These are phyloP conservation scores for Gandaritis pyraliata DNA, from an alignment of 2,888 invertebrate genomes.

Conservation along the genomic window DNA sequence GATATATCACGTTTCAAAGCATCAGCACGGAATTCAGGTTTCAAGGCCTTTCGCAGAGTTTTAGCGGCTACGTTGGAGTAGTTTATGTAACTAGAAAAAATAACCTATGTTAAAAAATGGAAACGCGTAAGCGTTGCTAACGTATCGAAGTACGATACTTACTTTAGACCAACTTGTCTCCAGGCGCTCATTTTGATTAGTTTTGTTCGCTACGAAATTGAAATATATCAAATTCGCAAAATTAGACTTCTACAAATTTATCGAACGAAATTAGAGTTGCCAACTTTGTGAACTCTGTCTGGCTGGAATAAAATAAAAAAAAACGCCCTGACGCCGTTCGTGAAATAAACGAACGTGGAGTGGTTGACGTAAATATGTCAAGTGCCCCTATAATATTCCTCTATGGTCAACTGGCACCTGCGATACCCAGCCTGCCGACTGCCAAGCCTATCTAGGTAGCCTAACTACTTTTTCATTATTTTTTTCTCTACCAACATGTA, in stretches of 20 bases:
- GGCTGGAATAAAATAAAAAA: not conserved
- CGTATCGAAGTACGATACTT: slow-evolving; percentile 61
- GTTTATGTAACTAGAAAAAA: slow-evolving; percentile 93
- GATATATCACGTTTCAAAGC: slow-evolving; percentile 90
- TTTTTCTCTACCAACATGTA: too few relatives aligned
- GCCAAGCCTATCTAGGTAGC: too few relatives aligned
- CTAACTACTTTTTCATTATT: too few relatives aligned
- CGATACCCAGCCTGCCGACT: too few relatives aligned
- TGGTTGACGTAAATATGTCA: too few relatives aligned
- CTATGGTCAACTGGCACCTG: too few relatives aligned
- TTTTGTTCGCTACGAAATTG: slow-evolving; percentile 31
- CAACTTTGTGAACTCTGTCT: too few relatives aligned
- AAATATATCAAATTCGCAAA: slow-evolving; percentile 15
- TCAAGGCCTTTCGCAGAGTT: slow-evolving; percentile 91
- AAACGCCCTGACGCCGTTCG: too few relatives aligned
- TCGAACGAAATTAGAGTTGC: too few relatives aligned
- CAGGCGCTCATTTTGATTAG: slow-evolving; percentile 88
- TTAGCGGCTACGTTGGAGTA: slow-evolving; percentile 97
- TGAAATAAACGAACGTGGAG: too few relatives aligned
- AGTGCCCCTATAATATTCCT: too few relatives aligned
- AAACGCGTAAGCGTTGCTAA: not conserved
- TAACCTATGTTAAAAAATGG: slow-evolving; percentile 42
- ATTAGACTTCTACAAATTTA: too few relatives aligned
- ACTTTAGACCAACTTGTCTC: slow-evolving; percentile 94
- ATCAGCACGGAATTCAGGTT: slow-evolving; percentile 89